These are phyloP conservation scores for Pseudorhiza aurosa DNA, from an alignment of 30 jellyfish, hydroid and myxozoan genomes.

Conservation along the genomic window DNA sequence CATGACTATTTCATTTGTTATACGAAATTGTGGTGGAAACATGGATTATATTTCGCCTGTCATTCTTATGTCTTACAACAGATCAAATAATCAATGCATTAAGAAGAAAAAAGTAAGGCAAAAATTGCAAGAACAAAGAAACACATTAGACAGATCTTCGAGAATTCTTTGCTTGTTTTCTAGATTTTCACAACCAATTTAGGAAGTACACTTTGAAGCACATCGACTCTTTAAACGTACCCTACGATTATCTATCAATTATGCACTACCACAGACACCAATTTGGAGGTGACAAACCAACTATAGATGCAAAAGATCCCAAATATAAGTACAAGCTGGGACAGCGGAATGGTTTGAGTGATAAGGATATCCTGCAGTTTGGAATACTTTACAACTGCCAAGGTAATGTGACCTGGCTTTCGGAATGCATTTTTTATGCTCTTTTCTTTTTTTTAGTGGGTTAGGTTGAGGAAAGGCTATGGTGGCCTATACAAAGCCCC, in stretches of 20 bases:
- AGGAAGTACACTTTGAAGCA: constrained; percentile 25
- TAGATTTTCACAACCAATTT: constrained; percentile 22
- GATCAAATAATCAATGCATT: too few relatives aligned
- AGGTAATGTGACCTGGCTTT: constrained; percentile 15
- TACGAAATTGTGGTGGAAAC: too few relatives aligned
- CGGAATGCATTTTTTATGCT: too few relatives aligned
- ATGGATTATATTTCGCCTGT: too few relatives aligned
- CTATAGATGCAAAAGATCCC: constrained; percentile 31
- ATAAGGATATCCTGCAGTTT: constrained; percentile 33
- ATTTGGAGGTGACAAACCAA: constrained; percentile 40
- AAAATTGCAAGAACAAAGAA: too few relatives aligned
- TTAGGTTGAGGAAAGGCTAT: too few relatives aligned
- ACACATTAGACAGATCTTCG: background rate
- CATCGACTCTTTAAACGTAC: constrained; percentile 18
- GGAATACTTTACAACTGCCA: constrained; percentile 34
- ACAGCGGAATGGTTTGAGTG: constrained; percentile 25
- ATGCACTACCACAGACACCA: constrained; percentile 34
- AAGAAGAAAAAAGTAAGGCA: too few relatives aligned
- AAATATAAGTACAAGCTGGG: constrained; percentile 27
- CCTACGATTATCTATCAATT: constrained; percentile 42
- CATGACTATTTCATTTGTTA: too few relatives aligned
- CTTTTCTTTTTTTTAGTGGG: too few relatives aligned
- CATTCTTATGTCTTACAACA: too few relatives aligned
- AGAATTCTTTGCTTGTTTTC: background rate
- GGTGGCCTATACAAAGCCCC: too few relatives aligned